Evolutionary conservation across 92 coral and sea anemone genomes (phyloP).

Genomic region (Zoanthus solanderi): DNA sequence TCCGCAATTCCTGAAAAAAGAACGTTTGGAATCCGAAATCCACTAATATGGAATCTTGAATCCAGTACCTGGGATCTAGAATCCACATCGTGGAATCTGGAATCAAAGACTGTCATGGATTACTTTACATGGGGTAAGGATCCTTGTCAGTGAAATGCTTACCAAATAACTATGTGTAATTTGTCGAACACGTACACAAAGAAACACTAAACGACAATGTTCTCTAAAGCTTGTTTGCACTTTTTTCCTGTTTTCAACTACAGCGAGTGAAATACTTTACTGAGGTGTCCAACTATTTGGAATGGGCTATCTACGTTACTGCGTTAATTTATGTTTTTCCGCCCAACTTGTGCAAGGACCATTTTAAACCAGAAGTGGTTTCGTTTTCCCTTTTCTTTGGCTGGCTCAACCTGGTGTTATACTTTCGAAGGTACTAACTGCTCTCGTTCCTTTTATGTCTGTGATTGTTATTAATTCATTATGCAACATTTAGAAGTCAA

Average conservation of each 20-base stretch:
- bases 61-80: no score
- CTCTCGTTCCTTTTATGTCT: not conserved
- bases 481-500: no score
- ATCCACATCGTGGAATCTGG: no score
- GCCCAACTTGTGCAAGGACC: conserved; percentile 24
- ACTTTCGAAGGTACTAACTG: conserved; percentile 76
- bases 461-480: not conserved
- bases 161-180: no score
- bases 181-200: no score
- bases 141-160: no score
- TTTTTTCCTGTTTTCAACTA: not conserved
- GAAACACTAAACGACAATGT: no score
- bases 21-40: no score
- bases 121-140: no score
- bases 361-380: conserved; percentile 45
- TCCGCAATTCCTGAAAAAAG: no score
- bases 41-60: no score
- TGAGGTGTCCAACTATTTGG: conserved; percentile 74
- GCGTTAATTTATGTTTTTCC: conserved; percentile 73
- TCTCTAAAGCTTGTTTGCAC: not conserved
- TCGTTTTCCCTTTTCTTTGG: conserved; percentile 84
- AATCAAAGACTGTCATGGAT: no score
- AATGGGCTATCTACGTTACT: conserved; percentile 75
- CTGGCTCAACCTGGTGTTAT: conserved; percentile 85
- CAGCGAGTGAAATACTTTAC: conserved; percentile 74